These are phyloP conservation scores for Serranus cabrilla DNA, from an alignment of 2,797 vertebrate genomes.

Conservation along the genomic window DNA sequence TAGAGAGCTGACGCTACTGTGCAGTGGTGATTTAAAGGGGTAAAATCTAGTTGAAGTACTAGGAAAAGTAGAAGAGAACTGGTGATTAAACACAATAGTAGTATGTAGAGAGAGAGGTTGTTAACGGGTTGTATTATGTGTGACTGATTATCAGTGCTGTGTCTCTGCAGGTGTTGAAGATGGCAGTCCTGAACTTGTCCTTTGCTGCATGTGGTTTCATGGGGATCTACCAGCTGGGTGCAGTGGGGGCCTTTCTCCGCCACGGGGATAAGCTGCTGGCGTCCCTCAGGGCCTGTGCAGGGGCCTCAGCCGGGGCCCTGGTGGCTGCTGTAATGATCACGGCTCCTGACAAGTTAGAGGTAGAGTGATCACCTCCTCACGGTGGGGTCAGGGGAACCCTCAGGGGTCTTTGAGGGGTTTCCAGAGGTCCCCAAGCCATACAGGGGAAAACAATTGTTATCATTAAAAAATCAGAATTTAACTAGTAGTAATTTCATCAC, in stretches of 20 bases:
- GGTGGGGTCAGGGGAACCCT: no score
- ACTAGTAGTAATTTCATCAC: background rate
- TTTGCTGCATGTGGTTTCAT: constrained; percentile 91
- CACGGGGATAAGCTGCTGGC: constrained; percentile 87
- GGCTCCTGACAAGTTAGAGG: constrained; percentile 92
- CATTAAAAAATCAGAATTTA: background rate
- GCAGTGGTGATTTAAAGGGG: no score
- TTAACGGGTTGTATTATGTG: no score
- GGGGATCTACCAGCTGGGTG: constrained; percentile 94
- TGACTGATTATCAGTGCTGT: background rate
- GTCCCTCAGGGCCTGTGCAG: constrained; percentile 87
- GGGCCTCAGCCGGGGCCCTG: constrained; percentile 92
- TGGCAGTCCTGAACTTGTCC: constrained; percentile 90
- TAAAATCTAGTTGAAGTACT: no score
- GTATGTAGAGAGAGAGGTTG: no score
- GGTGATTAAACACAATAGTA: no score
- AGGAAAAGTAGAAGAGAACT: no score
- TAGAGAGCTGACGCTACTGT: no score
- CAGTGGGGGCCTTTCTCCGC: constrained; percentile 85
- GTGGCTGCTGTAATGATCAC: constrained; percentile 89
- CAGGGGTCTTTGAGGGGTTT: background rate
- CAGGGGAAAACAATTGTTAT: background rate
- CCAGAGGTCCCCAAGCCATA: background rate
- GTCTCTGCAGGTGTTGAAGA: constrained; percentile 49
- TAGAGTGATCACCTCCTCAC: constrained; percentile 55